Conservation (phyloP, 2,888 invertebrate species). For the Creontiades dilutus region DNA sequence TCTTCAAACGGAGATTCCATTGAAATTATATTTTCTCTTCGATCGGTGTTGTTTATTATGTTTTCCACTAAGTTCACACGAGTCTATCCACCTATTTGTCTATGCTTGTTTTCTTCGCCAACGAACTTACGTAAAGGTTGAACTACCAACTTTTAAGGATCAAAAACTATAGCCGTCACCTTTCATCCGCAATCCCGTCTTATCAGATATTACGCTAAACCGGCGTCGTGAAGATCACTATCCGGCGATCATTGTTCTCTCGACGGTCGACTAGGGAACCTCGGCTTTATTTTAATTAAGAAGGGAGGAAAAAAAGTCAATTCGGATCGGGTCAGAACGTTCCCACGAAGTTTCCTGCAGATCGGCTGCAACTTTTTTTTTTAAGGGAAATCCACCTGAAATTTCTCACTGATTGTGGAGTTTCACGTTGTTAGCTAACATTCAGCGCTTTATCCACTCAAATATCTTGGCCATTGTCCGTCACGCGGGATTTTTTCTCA, state of each 20-base stretch:
- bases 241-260: conserved; percentile 12
- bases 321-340: neutral
- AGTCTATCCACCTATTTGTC: too few species aligned
- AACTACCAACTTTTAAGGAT: neutral
- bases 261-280: neutral
- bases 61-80: too few species aligned
- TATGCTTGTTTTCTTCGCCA: too few species aligned
- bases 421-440: neutral
- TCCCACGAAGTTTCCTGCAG: neutral
- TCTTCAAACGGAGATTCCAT: too few species aligned
- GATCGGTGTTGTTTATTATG: too few species aligned
- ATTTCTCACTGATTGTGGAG: neutral
- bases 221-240: neutral
- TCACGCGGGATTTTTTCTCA: too few species aligned
- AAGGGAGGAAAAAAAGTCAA: neutral
- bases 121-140: too few species aligned
- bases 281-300: conserved; percentile 27
- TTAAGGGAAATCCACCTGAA: neutral
- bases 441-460: too few species aligned
- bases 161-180: neutral
- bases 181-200: neutral
- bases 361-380: neutral
- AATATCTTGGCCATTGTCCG: too few species aligned
- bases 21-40: too few species aligned
- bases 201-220: conserved; percentile 12